These are phyloP conservation scores for Ochropleura plecta DNA, from an alignment of 2,888 invertebrate genomes.

Conservation along the genomic window DNA sequence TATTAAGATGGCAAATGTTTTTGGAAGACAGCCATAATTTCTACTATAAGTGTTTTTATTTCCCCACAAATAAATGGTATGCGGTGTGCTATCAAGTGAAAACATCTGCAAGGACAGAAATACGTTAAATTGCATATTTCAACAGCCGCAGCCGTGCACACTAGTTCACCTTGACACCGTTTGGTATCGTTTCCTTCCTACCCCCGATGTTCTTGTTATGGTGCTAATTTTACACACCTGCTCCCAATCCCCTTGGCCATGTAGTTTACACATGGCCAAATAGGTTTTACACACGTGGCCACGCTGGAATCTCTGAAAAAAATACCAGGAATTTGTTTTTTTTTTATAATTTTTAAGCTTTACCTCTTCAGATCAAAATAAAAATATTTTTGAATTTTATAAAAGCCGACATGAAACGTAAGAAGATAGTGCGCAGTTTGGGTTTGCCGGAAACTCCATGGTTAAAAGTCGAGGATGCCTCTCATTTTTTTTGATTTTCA, in stretches of 20 bases:
- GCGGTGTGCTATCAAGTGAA: conserved; percentile 49
- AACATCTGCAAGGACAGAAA: conserved; percentile 60
- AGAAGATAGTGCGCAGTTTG: background rate
- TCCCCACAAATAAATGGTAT: conserved; percentile 38
- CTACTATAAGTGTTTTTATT: background rate
- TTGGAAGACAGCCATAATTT: background rate
- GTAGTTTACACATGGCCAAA: conserved; percentile 2
- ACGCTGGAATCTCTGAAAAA: background rate
- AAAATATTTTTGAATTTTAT: background rate
- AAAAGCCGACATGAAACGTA: background rate
- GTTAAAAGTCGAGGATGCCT: background rate
- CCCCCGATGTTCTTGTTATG: conserved; percentile 65
- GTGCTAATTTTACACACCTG: conserved; percentile 45
- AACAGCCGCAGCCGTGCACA: conserved; percentile 36
- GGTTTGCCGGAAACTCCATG: background rate
- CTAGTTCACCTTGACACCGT: conserved; percentile 77
- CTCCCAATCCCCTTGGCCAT: conserved; percentile 22
- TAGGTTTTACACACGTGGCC: conserved; percentile 7
- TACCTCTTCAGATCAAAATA: background rate
- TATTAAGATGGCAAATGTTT: background rate
- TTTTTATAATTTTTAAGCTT: background rate
- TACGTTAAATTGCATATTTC: conserved; percentile 51
- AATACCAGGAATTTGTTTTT: background rate
- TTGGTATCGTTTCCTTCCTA: conserved; percentile 73
- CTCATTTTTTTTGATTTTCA: background rate